These are phyloP conservation scores for Equus przewalskii DNA, from an alignment of 2,113 vertebrate genomes.

Conservation along the genomic window DNA sequence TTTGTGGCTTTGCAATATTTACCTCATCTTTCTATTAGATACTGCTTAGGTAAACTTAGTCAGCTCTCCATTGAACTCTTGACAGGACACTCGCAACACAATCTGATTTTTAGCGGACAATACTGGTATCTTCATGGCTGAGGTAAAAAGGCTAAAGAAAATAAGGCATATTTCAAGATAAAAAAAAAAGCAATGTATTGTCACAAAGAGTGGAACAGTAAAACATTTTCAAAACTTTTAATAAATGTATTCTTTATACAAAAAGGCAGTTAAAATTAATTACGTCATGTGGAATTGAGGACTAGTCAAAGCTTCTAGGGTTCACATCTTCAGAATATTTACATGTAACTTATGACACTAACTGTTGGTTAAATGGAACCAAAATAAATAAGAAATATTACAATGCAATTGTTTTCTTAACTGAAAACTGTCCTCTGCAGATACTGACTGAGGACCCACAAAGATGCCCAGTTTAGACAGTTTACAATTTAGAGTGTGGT, in stretches of 20 bases:
- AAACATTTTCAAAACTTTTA: slow-evolving; percentile 36
- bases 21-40: neutral
- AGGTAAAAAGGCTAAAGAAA: slow-evolving; percentile 32
- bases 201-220: neutral
- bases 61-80: neutral
- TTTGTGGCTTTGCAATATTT: neutral
- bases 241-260: neutral
- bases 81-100: neutral
- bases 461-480: neutral
- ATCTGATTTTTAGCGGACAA: slow-evolving; percentile 22
- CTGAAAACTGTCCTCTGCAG: neutral
- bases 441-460: neutral
- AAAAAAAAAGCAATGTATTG: neutral
- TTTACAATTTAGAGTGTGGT: neutral
- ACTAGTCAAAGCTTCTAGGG: neutral
- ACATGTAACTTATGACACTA: neutral
- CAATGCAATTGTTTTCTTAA: neutral
- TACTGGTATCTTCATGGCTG: neutral
- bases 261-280: slow-evolving; percentile 40
- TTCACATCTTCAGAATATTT: neutral
- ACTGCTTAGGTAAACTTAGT: neutral
- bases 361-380: neutral
- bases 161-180: neutral
- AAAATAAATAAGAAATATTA: slow-evolving; percentile 49
- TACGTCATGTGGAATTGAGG: neutral